Evolutionary conservation across 1,140 invertebrate species (phyloP).

Genomic region (Drosophila mayri): DNA sequence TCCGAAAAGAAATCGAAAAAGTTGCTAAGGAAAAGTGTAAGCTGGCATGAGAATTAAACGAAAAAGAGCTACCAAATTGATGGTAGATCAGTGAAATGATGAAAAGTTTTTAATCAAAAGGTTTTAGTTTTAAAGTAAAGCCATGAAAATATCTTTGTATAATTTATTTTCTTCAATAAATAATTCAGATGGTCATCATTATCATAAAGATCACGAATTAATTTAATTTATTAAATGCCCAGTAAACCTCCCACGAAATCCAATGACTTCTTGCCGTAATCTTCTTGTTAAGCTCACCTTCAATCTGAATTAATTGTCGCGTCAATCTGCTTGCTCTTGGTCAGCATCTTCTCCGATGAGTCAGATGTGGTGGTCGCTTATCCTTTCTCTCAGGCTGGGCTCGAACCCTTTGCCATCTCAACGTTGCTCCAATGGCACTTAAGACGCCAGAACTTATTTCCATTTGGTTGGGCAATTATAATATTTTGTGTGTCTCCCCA

Average conservation of each 20-base stretch:
- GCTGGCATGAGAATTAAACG: conserved; percentile 14
- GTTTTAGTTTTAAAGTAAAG: neutral
- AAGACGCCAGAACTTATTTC: conserved; percentile 82
- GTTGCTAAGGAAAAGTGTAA: conserved; percentile 22
- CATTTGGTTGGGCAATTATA: conserved; percentile 82
- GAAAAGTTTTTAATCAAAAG: conserved; percentile 31
- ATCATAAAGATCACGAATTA: neutral
- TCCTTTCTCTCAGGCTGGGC: conserved; percentile 12
- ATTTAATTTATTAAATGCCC: neutral
- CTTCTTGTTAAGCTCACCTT: conserved; percentile 4
- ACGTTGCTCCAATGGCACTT: conserved; percentile 69
- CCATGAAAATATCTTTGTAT: neutral
- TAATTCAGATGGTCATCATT: too few relatives aligned
- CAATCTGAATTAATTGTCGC: conserved; percentile 3
- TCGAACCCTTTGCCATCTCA: conserved; percentile 45
- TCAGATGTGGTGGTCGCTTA: conserved; percentile 31
- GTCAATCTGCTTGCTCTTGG: conserved; percentile 11
- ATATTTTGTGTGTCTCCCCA: conserved; percentile 65
- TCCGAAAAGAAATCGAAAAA: conserved; percentile 39
- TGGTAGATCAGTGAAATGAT: conserved; percentile 34
- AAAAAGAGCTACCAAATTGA: conserved; percentile 9
- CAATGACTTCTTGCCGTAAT: neutral
- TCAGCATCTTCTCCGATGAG: conserved; percentile 7
- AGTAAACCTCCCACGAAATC: neutral
- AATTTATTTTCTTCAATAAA: neutral